phyloP scores from a whole-genome alignment of 2,888 invertebrate genomes.

The Phengaris arion region DNA sequence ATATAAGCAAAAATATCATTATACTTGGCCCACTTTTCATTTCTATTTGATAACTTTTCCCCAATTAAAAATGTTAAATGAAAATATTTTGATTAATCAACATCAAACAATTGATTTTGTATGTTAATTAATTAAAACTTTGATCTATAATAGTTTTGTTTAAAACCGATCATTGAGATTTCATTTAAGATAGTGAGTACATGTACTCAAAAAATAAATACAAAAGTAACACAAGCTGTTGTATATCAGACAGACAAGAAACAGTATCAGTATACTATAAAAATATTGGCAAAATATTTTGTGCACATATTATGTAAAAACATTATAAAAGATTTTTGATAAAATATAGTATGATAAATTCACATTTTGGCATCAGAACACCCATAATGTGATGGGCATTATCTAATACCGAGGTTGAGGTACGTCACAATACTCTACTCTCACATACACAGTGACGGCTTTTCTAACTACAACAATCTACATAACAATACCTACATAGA shows the following conservation, averaged over 20 bases:
- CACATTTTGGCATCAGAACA: constrained; percentile 41
- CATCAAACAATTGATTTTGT: too few species aligned
- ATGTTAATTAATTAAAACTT: background rate
- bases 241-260: constrained; percentile 2
- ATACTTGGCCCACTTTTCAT: constrained; percentile 12
- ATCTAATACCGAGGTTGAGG: constrained; percentile 32
- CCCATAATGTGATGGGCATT: constrained; percentile 36
- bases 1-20: background rate
- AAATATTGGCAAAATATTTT: constrained; percentile 27
- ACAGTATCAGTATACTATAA: background rate
- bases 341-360: constrained; percentile 23
- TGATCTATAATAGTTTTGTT: background rate
- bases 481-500: constrained; percentile 30
- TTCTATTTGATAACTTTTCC: background rate
- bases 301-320: constrained; percentile 17
- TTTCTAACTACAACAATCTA: constrained; percentile 32
- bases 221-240: constrained; percentile 9
- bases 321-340: constrained; percentile 19
- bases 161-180: background rate
- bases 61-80: background rate
- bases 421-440: constrained; percentile 31
- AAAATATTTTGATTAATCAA: background rate
- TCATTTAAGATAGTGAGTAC: background rate
- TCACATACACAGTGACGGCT: constrained; percentile 25
- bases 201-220: constrained; percentile 12